These are phyloP conservation scores for Lymantria monacha DNA, from an alignment of 2,888 invertebrate species.

Conservation along the genomic window DNA sequence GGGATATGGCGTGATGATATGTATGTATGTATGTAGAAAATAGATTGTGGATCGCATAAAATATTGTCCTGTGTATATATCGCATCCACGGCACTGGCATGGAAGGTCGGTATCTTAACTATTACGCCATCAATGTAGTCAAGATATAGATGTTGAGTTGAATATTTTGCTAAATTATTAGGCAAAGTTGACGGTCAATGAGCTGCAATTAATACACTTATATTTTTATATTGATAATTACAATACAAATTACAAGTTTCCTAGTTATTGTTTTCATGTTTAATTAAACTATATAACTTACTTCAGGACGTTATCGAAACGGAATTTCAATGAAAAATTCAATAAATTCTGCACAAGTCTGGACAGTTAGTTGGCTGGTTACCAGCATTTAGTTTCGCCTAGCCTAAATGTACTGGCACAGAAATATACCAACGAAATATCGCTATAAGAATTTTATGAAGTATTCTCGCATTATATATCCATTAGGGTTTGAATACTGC, in stretches of 20 bases:
- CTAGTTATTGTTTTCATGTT: not conserved
- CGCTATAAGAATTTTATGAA: not conserved
- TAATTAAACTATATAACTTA: not conserved
- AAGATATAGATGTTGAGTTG: too few species aligned
- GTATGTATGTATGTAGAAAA: too few species aligned
- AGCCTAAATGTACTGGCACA: constrained; percentile 12
- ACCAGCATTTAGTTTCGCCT: constrained; percentile 26
- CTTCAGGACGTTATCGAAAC: not conserved
- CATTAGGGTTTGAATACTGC: not conserved
- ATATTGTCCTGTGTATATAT: too few species aligned
- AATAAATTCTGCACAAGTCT: constrained; percentile 8
- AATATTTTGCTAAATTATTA: too few species aligned
- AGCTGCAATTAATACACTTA: too few species aligned
- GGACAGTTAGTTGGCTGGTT: constrained; percentile 22
- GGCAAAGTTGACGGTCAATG: too few species aligned
- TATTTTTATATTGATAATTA: too few species aligned
- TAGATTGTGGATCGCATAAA: too few species aligned
- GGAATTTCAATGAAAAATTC: constrained; percentile 9
- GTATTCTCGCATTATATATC: not conserved
- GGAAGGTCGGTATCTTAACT: too few species aligned
- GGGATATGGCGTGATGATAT: too few species aligned
- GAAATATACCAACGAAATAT: not conserved
- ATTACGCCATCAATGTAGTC: too few species aligned
- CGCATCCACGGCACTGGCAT: too few species aligned
- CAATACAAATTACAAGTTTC: not conserved